Evolutionary conservation across 2,888 invertebrate genomes (phyloP).

Genomic region (Brachyopa scutellaris): DNA sequence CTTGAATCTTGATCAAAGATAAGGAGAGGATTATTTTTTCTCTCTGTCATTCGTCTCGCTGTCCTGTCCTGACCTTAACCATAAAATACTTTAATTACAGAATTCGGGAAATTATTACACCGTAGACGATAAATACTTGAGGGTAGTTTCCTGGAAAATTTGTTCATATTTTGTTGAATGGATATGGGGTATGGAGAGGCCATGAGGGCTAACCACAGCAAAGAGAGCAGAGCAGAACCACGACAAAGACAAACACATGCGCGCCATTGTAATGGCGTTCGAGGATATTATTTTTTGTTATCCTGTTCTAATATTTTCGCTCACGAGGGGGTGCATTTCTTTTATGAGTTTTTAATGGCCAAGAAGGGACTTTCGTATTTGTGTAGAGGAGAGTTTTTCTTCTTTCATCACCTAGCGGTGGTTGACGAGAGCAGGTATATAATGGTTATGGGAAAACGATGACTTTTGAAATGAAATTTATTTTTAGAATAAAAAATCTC

Average conservation of each 20-base stretch:
- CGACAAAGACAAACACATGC: neutral
- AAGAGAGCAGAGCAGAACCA: neutral
- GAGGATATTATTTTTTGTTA: conserved; percentile 10
- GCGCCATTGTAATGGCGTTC: neutral
- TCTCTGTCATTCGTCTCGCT: neutral
- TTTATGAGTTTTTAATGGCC: conserved; percentile 40
- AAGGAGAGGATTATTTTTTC: neutral
- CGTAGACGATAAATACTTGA: conserved; percentile 26
- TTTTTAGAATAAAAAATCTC: neutral
- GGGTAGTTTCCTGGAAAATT: conserved; percentile 18
- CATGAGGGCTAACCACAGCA: no score
- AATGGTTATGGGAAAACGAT: neutral
- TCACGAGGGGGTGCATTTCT: neutral
- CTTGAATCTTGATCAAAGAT: conserved; percentile 34
- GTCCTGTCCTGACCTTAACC: conserved; percentile 28
- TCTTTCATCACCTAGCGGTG: conserved; percentile 24
- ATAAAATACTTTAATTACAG: conserved; percentile 46
- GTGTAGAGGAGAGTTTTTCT: conserved; percentile 2
- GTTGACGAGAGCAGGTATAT: neutral
- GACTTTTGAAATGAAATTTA: neutral
- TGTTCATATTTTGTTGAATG: neutral
- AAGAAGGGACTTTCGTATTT: neutral
- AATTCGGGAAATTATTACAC: conserved; percentile 37
- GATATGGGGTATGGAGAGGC: no score
- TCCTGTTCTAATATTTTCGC: neutral